Evolutionary conservation across 2,888 invertebrate species (phyloP), one percentile per base, ranked within the genome.

Genomic region (Agrochola circellaris): DNA sequence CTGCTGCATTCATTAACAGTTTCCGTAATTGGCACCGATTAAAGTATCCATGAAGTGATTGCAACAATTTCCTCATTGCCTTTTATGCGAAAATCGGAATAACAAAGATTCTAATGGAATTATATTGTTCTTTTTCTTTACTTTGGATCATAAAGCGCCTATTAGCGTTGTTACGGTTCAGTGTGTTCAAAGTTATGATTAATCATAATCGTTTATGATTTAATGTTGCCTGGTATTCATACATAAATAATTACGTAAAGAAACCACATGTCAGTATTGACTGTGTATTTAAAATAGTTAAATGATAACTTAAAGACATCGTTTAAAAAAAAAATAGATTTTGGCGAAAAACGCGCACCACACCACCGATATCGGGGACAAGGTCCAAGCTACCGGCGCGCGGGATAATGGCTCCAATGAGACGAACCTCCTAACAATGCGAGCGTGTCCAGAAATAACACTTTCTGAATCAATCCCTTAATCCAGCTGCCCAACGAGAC

Each of bases 31-130:
- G 86, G 81, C 64, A 68, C 74, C 71, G 78, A 81, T 84, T 82
- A 76, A 87, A 86, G 86, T 88, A 84, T 86, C 79, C 75, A 82
- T 82, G 76, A 77, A 82, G 84, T 84, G 75, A 71, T 79, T 84
- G 82, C 82, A 88, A 87, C 77, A 75, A 82, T 87, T 91, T 90
- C 90, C 91, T 90, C 82, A 88, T 88, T 73, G 71, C 62, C 72
- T 66, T 68, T 81, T 74, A 79, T 56, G 68, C 51, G 51, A 77
- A 77, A 64, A 65, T 70, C 4, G 34, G 30, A 45, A 51, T 54
- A 30, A 72, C 34, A 65, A 71, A 62, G 30, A n/a, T 61, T 73
- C 38, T 73, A 64, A 30, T 68, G n/a, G 26, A 64, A 54, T 60
- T 48, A 3, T 61, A 45, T 48, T 7, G 20, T 48, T 34, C 56